Base-by-base conservation (phyloP, 2,113 vertebrate genomes). In the Eclectus roratus region DNA sequence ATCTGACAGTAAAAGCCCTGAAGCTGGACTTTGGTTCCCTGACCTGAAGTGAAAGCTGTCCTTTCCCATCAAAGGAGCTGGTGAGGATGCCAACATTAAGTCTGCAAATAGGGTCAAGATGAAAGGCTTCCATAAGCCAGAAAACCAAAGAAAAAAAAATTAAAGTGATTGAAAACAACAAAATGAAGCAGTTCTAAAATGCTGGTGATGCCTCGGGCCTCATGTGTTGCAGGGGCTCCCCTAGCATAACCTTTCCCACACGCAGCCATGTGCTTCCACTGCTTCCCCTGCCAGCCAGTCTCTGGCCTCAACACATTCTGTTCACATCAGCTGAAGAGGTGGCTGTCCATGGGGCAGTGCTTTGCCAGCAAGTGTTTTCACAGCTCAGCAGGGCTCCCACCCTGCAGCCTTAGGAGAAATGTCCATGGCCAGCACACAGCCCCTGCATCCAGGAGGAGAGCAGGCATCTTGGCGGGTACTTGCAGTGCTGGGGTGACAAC, bases 31-130 rank as follows among this genome's bases (percentile, higher is more conserved):
- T 65, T 27, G 61, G 33, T 7, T 19, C 19, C 24, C 11, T 15
- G 3, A n/a, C 6, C 13, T 1, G 0, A 49, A n/a, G 55, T 12
- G 41, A 65, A 15, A 4, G 5, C 23, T 1, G 0, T 4, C 15
- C 55, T 66, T 53, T 20, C 17, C 37, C 14, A 35, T 9, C 29
- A 19, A 68, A 68, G n/a, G 39, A 76, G 23, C 31, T 7, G 5
- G 20, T n/a, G 66, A 31, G 39, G 23, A 41, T 35, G 24, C 68
- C 58, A 71, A 29, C 50, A 29, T 0, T 7, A 27, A 43, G 21
- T 56, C 43, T 78, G 50, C 27, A 72, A 73, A 64, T 0, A 1
- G 25, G 25, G 46, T 43, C 17, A 43, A 43, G 47, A 49, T 13
- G 24, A 77, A 55, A 83, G 9, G 11, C 17, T 49, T 70, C 64